phyloP scores from a whole-genome alignment of 2,888 invertebrate genomes.

The Harmothoe impar region DNA sequence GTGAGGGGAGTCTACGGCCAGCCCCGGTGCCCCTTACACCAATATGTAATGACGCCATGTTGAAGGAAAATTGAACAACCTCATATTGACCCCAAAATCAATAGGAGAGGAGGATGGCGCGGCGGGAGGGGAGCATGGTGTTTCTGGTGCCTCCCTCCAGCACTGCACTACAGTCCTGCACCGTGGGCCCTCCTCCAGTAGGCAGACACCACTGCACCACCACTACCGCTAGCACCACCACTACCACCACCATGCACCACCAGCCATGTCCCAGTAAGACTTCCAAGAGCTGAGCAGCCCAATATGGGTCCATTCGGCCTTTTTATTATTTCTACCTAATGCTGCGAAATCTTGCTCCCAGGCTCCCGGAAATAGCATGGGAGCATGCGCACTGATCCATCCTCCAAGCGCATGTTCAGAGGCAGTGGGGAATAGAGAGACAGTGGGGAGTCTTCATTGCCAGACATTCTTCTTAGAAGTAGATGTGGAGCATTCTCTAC shows the following conservation, averaged over 20 bases:
- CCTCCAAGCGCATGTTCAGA: not conserved
- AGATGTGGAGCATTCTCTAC: too few relatives aligned
- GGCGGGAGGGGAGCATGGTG: constrained; percentile 2
- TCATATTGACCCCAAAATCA: constrained; percentile 53
- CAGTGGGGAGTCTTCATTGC: too few relatives aligned
- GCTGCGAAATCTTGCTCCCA: constrained; percentile 15
- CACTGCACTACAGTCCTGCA: too few relatives aligned
- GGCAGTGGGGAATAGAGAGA: not conserved
- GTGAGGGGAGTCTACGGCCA: not conserved
- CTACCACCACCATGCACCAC: not conserved
- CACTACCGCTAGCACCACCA: not conserved
- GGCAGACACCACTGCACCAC: too few relatives aligned
- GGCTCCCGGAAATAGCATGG: constrained; percentile 9
- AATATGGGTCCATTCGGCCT: not conserved
- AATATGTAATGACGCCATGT: constrained; percentile 55
- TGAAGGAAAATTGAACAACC: constrained; percentile 55
- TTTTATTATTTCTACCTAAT: constrained; percentile 22
- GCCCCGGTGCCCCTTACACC: not conserved
- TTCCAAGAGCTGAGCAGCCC: not conserved
- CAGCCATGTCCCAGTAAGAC: not conserved
- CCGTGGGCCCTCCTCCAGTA: too few relatives aligned
- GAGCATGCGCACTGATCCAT: not conserved
- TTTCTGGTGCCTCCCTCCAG: not conserved
- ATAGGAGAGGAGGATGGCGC: constrained; percentile 25
- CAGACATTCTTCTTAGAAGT: too few relatives aligned